These are phyloP conservation scores for Vespertilio murinus DNA, from an alignment of 2,797 vertebrate genomes.

Conservation along the genomic window DNA sequence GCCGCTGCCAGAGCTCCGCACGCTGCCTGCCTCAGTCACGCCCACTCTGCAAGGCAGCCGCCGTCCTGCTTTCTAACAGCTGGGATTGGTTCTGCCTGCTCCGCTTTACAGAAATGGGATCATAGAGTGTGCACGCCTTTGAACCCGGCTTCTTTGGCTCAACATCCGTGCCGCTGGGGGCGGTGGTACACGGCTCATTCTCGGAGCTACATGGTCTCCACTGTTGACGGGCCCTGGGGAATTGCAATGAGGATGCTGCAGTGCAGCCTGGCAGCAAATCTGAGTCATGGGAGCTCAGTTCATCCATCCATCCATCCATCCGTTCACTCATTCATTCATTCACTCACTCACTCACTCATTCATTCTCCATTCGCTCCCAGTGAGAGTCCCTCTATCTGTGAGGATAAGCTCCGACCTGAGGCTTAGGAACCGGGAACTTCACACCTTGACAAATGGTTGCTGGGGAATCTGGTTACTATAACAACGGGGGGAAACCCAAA, in stretches of 20 bases:
- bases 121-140: accelerated
- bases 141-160: background rate
- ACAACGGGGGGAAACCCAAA: accelerated
- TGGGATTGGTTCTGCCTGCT: accelerated
- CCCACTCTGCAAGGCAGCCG: background rate
- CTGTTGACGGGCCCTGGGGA: accelerated
- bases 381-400: background rate
- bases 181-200: accelerated
- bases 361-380: background rate
- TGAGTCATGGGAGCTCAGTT: background rate
- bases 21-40: background rate
- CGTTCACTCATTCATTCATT: background rate
- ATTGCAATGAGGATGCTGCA: background rate
- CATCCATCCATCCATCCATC: background rate
- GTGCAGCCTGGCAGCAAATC: background rate
- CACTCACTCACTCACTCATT: background rate
- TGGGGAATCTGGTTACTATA: background rate
- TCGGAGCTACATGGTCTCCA: accelerated
- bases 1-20: background rate
- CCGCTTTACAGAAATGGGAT: background rate
- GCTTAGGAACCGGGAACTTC: background rate
- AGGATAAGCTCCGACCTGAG: background rate
- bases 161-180: background rate
- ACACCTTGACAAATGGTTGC: background rate
- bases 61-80: background rate